A percentile compares a stretch with the other conserved stretches of the same genome.
These are phyloP conservation scores for Thelaira solivaga DNA, from an alignment of 2,888 invertebrate genomes.

Conservation along the genomic window DNA sequence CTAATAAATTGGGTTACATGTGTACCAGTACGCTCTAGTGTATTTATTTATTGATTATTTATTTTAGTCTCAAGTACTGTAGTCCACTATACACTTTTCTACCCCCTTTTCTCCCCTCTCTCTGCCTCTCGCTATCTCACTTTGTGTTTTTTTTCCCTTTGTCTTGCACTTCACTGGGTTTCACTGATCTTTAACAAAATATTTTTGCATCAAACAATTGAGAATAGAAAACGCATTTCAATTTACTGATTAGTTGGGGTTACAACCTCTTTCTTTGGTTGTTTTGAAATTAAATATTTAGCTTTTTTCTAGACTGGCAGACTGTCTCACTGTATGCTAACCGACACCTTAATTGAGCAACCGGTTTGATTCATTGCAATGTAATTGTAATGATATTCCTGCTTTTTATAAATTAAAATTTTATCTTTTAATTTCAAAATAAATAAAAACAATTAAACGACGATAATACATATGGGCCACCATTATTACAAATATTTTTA, in stretches of 20 bases:
- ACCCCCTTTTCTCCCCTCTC: neutral
- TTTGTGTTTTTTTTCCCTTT: too few relatives aligned
- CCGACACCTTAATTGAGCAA: too few relatives aligned
- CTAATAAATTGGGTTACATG: constrained; percentile 36
- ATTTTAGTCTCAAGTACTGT: constrained; percentile 19
- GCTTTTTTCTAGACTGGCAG: neutral
- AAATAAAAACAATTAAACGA: too few relatives aligned
- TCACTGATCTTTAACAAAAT: constrained; percentile 15
- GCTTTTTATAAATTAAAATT: too few relatives aligned
- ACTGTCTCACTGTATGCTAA: neutral
- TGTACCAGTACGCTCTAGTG: neutral
- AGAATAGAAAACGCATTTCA: constrained; percentile 16
- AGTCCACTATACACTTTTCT: too few relatives aligned
- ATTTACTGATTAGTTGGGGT: constrained; percentile 31
- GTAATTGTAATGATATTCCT: too few relatives aligned
- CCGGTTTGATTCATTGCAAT: too few relatives aligned
- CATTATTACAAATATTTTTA: too few relatives aligned
- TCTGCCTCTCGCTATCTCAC: neutral
- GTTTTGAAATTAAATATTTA: constrained; percentile 17
- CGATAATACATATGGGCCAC: too few relatives aligned
- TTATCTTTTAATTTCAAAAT: too few relatives aligned
- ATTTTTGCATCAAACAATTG: constrained; percentile 3
- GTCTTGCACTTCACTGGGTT: neutral
- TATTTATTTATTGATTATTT: constrained; percentile 34
- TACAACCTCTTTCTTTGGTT: constrained; percentile 36